phyloP scores from a whole-genome alignment of 2,888 invertebrate species.

The Nyleta sp. region DNA sequence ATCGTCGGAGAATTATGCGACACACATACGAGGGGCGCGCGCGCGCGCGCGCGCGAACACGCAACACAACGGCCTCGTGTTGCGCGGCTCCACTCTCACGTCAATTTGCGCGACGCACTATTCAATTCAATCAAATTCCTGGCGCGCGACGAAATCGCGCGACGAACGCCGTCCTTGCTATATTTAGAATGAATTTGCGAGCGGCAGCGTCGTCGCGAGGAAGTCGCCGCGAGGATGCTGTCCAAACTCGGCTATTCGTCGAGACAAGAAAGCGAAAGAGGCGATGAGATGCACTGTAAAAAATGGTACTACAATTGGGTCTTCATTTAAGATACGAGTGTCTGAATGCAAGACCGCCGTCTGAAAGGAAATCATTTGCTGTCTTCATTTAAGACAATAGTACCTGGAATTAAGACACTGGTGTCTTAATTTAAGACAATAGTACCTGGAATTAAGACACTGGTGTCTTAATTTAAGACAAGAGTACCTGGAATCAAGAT shows the following conservation, averaged over 20 bases:
- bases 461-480: too few relatives aligned
- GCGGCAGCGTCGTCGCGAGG: constrained; percentile 1
- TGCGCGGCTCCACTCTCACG: constrained; percentile 34
- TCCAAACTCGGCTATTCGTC: neutral
- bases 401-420: too few relatives aligned
- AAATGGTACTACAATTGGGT: too few relatives aligned
- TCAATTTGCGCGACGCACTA: constrained; percentile 40
- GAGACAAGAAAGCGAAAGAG: too few relatives aligned
- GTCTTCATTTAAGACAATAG: too few relatives aligned
- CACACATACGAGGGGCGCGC: constrained; percentile 12
- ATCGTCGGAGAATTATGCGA: constrained; percentile 28
- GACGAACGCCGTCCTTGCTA: constrained; percentile 3
- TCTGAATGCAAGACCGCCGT: too few relatives aligned
- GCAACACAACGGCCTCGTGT: constrained; percentile 39
- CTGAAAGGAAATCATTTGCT: too few relatives aligned
- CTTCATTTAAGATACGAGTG: too few relatives aligned
- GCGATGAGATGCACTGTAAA: too few relatives aligned
- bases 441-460: too few relatives aligned
- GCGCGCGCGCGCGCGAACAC: constrained; percentile 7
- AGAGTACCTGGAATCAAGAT: too few relatives aligned
- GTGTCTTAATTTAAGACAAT: too few relatives aligned
- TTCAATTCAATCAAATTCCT: constrained; percentile 40
- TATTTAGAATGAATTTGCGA: constrained; percentile 25
- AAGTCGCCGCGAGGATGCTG: neutral
- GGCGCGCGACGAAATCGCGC: constrained; percentile 23